Evolutionary conservation across 2,113 vertebrate species (phyloP), one percentile per base, ranked within the genome.

Genomic region (Sander lucioperca): DNA sequence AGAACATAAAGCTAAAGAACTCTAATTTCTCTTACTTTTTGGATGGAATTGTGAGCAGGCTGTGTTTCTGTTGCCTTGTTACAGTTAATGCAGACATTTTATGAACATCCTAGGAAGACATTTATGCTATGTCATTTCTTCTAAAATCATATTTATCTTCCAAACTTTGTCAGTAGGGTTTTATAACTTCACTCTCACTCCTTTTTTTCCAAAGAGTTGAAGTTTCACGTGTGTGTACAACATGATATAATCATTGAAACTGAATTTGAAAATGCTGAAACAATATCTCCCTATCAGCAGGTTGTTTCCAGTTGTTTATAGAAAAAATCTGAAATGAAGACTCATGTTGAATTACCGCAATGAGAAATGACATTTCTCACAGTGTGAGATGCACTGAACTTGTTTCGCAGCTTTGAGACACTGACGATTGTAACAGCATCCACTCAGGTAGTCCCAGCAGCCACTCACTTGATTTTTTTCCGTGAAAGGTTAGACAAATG

Each of bases 401-500:
- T 43, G 39, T 79, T 75, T 23, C 25, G 18, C 77, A 43, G 36
- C 62, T 25, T 21, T 12, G 64, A 81, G 74, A 80, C 75, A 33
- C n/a, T 13, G 51, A 80, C 67, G 70, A 82, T 69, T 53, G 71
- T 57, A 36, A 56, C 86, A 73, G 67, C 65, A 39, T 83, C 73
- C 33, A n/a, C 81, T 86, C 81, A 65, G 77, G 48, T 61, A 74
- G 64, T 76, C 79, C 27, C 12, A 23, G 68, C 58, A 50, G 70
- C 45, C 50, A 10, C 71, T 80, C 73, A 47, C 84, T 86, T 72
- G 25, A 77, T 82, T 83, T 72, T 77, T 66, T 33, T 13, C 78
- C 18, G 47, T 79, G 77, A 92, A 92, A 89, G 89, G 90, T 92
- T 91, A 92, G 83, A 91, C 86, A 91, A 93, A 92, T 92, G 85